Evolutionary conservation across 2,888 invertebrate species (phyloP).

Genomic region (Baronia brevicornis): DNA sequence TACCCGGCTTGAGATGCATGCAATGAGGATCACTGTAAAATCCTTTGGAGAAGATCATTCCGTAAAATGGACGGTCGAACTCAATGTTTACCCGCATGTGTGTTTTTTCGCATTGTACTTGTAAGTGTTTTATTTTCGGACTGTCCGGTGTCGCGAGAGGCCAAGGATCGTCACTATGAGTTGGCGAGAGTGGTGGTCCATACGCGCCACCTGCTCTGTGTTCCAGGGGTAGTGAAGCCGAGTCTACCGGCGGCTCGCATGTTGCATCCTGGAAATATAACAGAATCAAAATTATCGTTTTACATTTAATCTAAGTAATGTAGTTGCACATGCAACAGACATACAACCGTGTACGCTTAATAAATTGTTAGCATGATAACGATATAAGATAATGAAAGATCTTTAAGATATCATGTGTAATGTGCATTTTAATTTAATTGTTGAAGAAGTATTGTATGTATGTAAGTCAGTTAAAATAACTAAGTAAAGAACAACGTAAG

Average conservation of each 20-base stretch:
- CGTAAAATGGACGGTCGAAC: constrained; percentile 95
- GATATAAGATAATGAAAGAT: too few species aligned
- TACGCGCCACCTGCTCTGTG: constrained; percentile 84
- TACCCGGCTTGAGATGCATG: constrained; percentile 92
- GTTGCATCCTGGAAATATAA: constrained; percentile 79
- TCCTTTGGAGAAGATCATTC: constrained; percentile 96
- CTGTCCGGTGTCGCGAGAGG: constrained; percentile 91
- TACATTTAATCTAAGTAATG: too few species aligned
- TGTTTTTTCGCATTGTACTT: constrained; percentile 96
- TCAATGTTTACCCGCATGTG: constrained; percentile 97
- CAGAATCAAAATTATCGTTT: constrained; percentile 5
- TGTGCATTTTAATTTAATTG: too few species aligned
- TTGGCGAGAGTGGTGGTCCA: constrained; percentile 79
- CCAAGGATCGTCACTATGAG: constrained; percentile 88
- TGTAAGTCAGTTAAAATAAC: constrained; percentile 11
- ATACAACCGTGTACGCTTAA: too few species aligned
- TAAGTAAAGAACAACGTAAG: constrained; percentile 10
- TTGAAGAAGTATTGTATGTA: too few species aligned
- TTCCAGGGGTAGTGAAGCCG: constrained; percentile 86
- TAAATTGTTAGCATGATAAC: too few species aligned
- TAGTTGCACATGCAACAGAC: too few species aligned
- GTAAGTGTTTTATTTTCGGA: constrained; percentile 93
- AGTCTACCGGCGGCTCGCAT: constrained; percentile 87
- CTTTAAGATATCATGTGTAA: too few species aligned
- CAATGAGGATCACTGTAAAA: constrained; percentile 94